These are phyloP conservation scores for Chloromyia formosa DNA, from an alignment of 2,888 invertebrate species.

Conservation along the genomic window DNA sequence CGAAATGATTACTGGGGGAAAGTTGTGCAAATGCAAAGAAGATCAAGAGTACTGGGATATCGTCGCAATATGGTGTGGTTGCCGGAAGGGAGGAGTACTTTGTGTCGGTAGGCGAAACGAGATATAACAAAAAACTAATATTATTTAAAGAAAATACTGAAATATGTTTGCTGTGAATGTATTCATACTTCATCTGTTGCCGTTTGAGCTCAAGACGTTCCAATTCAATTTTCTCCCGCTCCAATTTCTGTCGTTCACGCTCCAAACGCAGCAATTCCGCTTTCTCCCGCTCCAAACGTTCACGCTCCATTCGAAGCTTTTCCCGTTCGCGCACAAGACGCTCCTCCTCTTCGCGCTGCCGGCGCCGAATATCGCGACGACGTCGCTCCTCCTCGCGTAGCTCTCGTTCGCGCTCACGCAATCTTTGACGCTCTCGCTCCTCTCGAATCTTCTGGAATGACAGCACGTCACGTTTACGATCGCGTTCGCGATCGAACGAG, in stretches of 20 bases:
- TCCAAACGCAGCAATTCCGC: conserved; percentile 84
- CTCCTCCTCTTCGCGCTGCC: conserved; percentile 85
- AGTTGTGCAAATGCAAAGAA: too few species aligned
- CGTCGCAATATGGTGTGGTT: too few species aligned
- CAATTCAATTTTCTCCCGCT: conserved; percentile 77
- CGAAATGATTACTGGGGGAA: too few species aligned
- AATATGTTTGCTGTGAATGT: conserved; percentile 30
- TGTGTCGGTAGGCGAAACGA: too few species aligned
- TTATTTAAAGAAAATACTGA: conserved; percentile 8
- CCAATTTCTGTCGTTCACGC: conserved; percentile 82
- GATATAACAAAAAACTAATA: conserved; percentile 2
- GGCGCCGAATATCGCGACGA: conserved; percentile 81
- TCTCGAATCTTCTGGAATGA: conserved; percentile 85
- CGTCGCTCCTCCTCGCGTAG: conserved; percentile 80
- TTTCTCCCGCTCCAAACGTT: conserved; percentile 87
- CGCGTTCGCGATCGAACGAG: conserved; percentile 66
- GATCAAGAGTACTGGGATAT: too few species aligned
- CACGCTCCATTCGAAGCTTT: conserved; percentile 82
- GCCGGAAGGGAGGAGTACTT: too few species aligned
- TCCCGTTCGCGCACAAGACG: conserved; percentile 83
- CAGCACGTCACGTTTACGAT: conserved; percentile 72
- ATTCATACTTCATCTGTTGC: conserved; percentile 74
- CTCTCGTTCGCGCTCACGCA: conserved; percentile 83
- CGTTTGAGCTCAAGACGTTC: conserved; percentile 86
- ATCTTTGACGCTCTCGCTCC: conserved; percentile 79